These are phyloP conservation scores for Ochlodes sylvanus DNA, from an alignment of 2,888 invertebrate genomes.

Conservation along the genomic window DNA sequence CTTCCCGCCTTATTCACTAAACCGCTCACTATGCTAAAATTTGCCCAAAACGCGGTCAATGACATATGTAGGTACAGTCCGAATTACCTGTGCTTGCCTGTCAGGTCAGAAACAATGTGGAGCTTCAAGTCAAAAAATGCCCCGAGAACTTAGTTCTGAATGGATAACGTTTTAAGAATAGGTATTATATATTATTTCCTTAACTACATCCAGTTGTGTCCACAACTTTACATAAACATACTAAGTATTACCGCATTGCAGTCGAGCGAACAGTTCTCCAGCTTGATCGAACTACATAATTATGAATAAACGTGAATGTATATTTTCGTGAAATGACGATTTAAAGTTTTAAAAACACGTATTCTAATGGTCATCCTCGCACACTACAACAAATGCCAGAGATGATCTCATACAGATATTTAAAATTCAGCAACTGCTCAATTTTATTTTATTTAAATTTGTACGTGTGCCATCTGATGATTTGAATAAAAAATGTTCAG, in stretches of 20 bases:
- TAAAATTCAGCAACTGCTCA: constrained; percentile 9
- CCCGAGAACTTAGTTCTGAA: neutral
- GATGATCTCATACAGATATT: constrained; percentile 10
- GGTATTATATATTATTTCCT: neutral
- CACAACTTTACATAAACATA: constrained; percentile 22
- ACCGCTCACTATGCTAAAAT: constrained; percentile 23
- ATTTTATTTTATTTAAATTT: constrained; percentile 4
- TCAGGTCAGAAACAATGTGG: constrained; percentile 7
- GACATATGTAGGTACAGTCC: constrained; percentile 25
- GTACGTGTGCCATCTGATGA: constrained; percentile 7
- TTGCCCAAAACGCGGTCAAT: constrained; percentile 35
- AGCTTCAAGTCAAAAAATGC: constrained; percentile 6
- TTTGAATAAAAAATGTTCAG: constrained; percentile 4
- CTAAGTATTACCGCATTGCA: constrained; percentile 59
- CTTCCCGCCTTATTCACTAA: constrained; percentile 42
- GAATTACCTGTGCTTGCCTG: neutral
- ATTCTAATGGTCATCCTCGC: neutral
- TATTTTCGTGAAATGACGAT: constrained; percentile 10
- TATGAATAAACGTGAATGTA: constrained; percentile 32
- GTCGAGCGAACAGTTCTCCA: constrained; percentile 53
- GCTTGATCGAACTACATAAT: constrained; percentile 55
- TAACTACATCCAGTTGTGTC: neutral
- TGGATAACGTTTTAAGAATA: neutral
- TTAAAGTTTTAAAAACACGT: neutral
- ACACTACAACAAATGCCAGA: neutral